Conservation (phyloP, 2,797 vertebrate genomes). For the Eulemur rubriventer region DNA sequence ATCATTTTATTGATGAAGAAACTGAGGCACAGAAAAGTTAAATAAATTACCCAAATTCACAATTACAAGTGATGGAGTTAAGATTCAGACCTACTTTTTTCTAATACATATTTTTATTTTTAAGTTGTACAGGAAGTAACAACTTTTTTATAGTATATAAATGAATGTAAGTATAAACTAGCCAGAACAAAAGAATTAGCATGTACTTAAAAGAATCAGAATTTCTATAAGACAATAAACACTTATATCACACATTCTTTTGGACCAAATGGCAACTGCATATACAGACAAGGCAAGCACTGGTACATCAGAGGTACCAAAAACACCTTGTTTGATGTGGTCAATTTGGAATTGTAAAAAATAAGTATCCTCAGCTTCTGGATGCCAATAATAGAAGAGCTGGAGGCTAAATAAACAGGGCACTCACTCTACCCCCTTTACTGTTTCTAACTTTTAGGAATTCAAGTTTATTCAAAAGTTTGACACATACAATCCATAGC, state of each 20-base stretch:
- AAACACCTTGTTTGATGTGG: background rate
- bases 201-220: background rate
- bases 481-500: background rate
- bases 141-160: background rate
- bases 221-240: background rate
- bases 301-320: background rate
- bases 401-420: background rate
- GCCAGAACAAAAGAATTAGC: background rate
- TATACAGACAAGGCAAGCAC: conserved; percentile 30
- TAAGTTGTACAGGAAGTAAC: background rate
- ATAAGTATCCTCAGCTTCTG: conserved; percentile 60
- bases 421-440: background rate
- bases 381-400: conserved; percentile 37
- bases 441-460: conserved; percentile 83
- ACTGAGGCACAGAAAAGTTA: background rate
- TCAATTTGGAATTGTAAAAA: conserved; percentile 58
- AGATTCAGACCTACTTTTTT: background rate
- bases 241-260: background rate
- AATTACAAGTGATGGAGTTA: background rate
- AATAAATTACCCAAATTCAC: background rate
- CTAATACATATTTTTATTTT: background rate
- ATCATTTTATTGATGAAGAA: background rate
- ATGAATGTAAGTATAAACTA: background rate
- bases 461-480: conserved; percentile 80
- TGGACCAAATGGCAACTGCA: background rate